Evolutionary conservation across 1,140 invertebrate genomes (phyloP).

Genomic region (Plodia interpunctella): DNA sequence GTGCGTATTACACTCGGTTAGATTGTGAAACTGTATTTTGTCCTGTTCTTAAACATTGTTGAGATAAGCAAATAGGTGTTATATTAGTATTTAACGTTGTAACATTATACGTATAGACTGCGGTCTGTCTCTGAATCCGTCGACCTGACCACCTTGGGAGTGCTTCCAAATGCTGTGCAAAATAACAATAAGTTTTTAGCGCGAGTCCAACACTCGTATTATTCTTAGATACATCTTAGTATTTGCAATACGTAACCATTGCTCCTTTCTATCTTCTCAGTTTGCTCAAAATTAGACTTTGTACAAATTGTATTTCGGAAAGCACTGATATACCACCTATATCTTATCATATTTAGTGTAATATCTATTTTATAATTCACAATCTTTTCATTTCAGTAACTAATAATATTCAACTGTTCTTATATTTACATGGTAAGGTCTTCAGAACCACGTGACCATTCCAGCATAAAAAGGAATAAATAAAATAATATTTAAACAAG

Average conservation of each 20-base stretch:
- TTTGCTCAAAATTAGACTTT: conserved; percentile 6
- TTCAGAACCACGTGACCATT: not conserved
- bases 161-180: conserved; percentile 39
- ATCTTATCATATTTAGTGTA: conserved; percentile 6
- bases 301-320: not conserved
- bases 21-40: conserved; percentile 7
- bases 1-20: not conserved
- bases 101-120: conserved; percentile 15
- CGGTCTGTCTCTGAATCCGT: conserved; percentile 8
- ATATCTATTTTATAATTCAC: not conserved
- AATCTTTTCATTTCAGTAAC: not conserved
- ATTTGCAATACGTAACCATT: not conserved
- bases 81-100: conserved; percentile 29
- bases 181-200: conserved; percentile 25
- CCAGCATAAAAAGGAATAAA: not conserved
- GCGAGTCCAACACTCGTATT: not conserved
- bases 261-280: not conserved
- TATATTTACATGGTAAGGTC: not conserved
- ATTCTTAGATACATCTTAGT: not conserved
- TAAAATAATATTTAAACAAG: conserved; percentile 1
- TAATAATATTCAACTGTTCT: not conserved
- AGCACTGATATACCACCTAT: conserved; percentile 36
- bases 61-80: conserved; percentile 37
- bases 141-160: conserved; percentile 20
- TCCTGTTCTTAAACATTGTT: conserved; percentile 12